These are phyloP conservation scores for Epizoanthus scotinus DNA, from an alignment of 92 coral and sea anemone species.

Conservation along the genomic window DNA sequence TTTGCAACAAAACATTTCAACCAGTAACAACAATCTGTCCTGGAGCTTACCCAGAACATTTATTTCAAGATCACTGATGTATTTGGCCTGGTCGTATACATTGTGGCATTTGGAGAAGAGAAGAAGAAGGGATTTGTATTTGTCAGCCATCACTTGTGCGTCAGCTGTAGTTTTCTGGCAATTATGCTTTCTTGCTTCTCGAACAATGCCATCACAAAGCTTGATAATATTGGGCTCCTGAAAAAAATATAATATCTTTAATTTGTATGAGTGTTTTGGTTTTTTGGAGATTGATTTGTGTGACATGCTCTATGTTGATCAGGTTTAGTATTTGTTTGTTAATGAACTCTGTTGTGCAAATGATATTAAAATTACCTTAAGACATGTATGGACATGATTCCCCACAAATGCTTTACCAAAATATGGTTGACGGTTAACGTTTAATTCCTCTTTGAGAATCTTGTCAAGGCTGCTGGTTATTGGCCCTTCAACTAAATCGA, in stretches of 20 bases:
- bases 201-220: slow-evolving; percentile 52
- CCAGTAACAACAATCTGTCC: too few relatives aligned
- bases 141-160: not conserved
- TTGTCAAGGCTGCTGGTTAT: slow-evolving; percentile 11
- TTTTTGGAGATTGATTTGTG: too few relatives aligned
- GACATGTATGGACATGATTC: not conserved
- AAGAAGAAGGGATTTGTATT: not conserved
- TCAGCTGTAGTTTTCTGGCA: slow-evolving; percentile 23
- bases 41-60: slow-evolving; percentile 16
- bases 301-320: too few relatives aligned
- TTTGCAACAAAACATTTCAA: too few relatives aligned
- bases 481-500: slow-evolving; percentile 18
- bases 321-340: too few relatives aligned
- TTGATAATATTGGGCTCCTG: slow-evolving; percentile 21
- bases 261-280: too few relatives aligned
- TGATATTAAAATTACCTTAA: too few relatives aligned
- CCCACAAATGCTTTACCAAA: slow-evolving; percentile 27
- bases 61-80: slow-evolving; percentile 15
- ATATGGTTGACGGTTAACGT: slow-evolving; percentile 35
- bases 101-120: slow-evolving; percentile 4
- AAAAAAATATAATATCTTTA: not conserved
- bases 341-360: too few relatives aligned
- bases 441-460: slow-evolving; percentile 13
- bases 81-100: slow-evolving; percentile 14
- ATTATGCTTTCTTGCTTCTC: slow-evolving; percentile 1